Evolutionary conservation across 1,140 invertebrate species (phyloP), one percentile per base, ranked within the genome.

Genomic region (Danaus plexippus): DNA sequence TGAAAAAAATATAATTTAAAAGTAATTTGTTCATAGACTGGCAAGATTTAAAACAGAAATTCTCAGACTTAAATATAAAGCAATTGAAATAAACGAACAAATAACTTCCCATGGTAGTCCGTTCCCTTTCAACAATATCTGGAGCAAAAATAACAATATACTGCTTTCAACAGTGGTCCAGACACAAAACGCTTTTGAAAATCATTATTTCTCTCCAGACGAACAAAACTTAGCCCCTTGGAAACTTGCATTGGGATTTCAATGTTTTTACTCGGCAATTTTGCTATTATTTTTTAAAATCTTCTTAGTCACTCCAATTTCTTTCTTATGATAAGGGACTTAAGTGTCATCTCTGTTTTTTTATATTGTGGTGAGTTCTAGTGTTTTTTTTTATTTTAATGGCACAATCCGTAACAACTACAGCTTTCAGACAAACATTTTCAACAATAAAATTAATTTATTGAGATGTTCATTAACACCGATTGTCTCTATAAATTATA

Each of bases 131-230:
- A 64, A 59, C 50, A 52, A 62, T 58, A 63, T 68, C 53, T 71
- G 62, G 58, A 59, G 62, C 61, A 64, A 70, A 66, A 70, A 63
- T 65, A 65, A 71, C 64, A 75, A 75, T 72, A 55, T 60, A 63
- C 50, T 32, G 56, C 66, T 63, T 75, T 75, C 63, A 73, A 72
- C 63, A 63, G 59, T 65, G 67, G 73, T 73, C 64, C 73, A 76
- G 72, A 71, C 68, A 81, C 75, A 85, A 77, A 75, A 70, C 64
- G 69, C 80, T 68, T 79, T 83, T 77, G 72, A 80, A 70, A 68
- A 45, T 71, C 52, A 75, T 80, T 82, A 70, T 78, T 81, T 80
- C 71, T 67, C 71, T 69, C 69, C 70, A 76, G 76, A 74, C 72
- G 66, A 61, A 61, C 67, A 55, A 61, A 64, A 73, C 63, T 74